Evolutionary conservation across 2,113 vertebrate species (phyloP).

Genomic region (Ondatra zibethicus): DNA sequence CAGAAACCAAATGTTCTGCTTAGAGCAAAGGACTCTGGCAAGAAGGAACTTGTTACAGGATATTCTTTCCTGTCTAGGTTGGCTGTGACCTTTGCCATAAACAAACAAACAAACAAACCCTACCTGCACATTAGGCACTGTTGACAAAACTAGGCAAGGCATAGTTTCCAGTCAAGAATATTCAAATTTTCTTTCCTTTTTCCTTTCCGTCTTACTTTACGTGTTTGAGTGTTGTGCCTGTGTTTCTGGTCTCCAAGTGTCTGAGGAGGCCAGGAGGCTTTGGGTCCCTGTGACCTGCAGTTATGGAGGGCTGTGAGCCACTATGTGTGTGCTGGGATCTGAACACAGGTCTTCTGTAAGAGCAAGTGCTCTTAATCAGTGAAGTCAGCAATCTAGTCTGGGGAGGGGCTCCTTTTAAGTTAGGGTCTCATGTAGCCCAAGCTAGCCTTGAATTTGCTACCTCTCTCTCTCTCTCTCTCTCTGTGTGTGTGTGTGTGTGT

Average conservation of each 20-base stretch:
- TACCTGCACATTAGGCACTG: background rate
- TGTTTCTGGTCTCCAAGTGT: background rate
- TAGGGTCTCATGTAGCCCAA: background rate
- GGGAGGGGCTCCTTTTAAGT: background rate
- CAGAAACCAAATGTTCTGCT: conserved; percentile 7
- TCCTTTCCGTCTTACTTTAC: background rate
- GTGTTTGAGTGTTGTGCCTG: background rate
- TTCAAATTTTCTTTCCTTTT: background rate
- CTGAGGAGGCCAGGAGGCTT: background rate
- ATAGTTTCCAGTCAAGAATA: background rate
- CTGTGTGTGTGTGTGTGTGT: too few relatives aligned
- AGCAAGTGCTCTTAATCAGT: background rate
- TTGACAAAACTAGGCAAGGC: background rate
- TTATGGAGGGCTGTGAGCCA: background rate
- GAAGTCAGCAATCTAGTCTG: background rate
- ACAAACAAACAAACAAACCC: background rate
- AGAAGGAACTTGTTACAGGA: background rate
- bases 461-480: too few relatives aligned
- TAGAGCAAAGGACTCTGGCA: background rate
- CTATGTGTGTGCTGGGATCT: background rate
- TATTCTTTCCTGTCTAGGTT: conserved; percentile 15
- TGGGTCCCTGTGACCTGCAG: background rate
- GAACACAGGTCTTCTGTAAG: background rate
- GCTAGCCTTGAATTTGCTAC: background rate
- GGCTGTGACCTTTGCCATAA: background rate